phyloP scores from a whole-genome alignment of 2,888 invertebrate genomes.

The Polydrusus cervinus region DNA sequence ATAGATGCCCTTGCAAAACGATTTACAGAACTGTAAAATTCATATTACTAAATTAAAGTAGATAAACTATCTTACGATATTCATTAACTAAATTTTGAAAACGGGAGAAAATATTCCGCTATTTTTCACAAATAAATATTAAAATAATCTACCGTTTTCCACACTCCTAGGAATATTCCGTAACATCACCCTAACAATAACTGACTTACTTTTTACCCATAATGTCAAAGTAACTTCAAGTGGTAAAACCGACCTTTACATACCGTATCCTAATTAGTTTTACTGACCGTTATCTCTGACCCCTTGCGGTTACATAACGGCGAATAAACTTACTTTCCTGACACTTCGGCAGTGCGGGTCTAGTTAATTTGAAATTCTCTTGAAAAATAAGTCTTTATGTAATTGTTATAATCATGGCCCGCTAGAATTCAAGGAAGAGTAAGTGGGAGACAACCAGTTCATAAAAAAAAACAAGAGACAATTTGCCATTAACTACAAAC shows the following conservation, averaged over 20 bases:
- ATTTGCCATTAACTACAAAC: too few species aligned
- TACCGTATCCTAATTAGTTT: constrained; percentile 15
- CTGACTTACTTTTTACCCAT: not conserved
- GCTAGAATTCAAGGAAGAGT: not conserved
- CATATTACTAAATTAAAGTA: too few species aligned
- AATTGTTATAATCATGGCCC: not conserved
- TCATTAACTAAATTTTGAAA: too few species aligned
- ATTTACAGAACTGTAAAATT: too few species aligned
- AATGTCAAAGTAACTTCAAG: not conserved
- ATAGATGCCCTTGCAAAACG: too few species aligned
- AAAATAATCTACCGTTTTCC: too few species aligned
- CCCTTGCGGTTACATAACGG: constrained; percentile 10
- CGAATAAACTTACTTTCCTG: constrained; percentile 6
- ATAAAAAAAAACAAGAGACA: too few species aligned
- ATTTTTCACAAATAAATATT: too few species aligned
- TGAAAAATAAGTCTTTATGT: not conserved
- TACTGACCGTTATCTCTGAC: constrained; percentile 15
- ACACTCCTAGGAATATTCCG: too few species aligned
- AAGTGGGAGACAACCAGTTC: too few species aligned
- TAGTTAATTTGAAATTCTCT: constrained; percentile 1
- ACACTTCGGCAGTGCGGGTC: constrained; percentile 3
- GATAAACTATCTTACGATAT: too few species aligned
- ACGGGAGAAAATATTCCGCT: too few species aligned
- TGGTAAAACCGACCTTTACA: constrained; percentile 3
- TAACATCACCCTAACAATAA: not conserved